Evolutionary conservation across 2,113 vertebrate species (phyloP).

Genomic region (Pungitius pungitius): DNA sequence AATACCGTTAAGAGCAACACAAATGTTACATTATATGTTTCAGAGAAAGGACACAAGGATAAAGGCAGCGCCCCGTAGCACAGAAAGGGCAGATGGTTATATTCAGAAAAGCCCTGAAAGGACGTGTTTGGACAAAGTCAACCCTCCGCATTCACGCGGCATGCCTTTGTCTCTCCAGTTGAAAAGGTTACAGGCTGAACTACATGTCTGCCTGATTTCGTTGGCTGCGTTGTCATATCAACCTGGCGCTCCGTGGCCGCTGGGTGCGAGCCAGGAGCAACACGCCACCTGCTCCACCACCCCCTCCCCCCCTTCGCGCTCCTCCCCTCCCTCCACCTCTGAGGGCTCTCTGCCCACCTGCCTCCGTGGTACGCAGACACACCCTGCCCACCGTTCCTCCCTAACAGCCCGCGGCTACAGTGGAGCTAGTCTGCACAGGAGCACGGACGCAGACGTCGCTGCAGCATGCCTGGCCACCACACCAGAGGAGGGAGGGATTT

Average conservation of each 20-base stretch:
- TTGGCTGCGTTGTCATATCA: slow-evolving; percentile 23
- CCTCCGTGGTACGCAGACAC: slow-evolving; percentile 63
- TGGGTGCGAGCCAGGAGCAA: slow-evolving; percentile 22
- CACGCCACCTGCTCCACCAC: slow-evolving; percentile 51
- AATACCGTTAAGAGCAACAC: neutral
- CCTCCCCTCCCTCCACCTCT: slow-evolving; percentile 25
- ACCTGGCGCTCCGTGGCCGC: slow-evolving; percentile 7
- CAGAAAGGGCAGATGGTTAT: slow-evolving; percentile 11
- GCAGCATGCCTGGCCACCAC: slow-evolving; percentile 54
- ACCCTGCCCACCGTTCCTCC: slow-evolving; percentile 60
- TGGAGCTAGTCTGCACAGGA: slow-evolving; percentile 63
- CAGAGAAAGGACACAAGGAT: neutral
- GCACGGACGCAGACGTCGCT: slow-evolving; percentile 59
- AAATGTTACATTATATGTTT: slow-evolving; percentile 8
- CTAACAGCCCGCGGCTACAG: slow-evolving; percentile 57
- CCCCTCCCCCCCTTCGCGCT: neutral
- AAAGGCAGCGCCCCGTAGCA: neutral
- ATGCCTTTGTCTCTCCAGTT: slow-evolving; percentile 43
- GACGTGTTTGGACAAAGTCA: slow-evolving; percentile 19
- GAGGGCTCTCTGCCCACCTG: slow-evolving; percentile 63
- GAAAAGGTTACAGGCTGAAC: slow-evolving; percentile 33
- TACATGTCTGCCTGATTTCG: slow-evolving; percentile 27
- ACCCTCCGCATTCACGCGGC: slow-evolving; percentile 9
- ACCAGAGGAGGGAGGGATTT: slow-evolving; percentile 68
- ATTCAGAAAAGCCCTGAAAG: neutral